These are phyloP conservation scores for Trigoniulus corallinus DNA, from an alignment of 1,140 invertebrate species.

Conservation along the genomic window DNA sequence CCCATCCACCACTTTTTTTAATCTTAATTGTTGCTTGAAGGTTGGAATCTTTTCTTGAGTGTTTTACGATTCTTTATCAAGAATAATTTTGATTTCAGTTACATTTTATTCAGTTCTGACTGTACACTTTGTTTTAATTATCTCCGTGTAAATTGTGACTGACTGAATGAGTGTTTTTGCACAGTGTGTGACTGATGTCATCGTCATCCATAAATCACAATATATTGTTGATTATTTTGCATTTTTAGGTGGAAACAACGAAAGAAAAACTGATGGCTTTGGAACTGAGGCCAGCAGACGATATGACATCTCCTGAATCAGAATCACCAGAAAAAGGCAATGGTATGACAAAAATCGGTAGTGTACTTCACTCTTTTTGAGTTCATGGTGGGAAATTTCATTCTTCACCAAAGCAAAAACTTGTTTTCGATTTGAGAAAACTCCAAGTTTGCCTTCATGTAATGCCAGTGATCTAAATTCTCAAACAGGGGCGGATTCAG, in stretches of 20 bases:
- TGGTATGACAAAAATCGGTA: too few species aligned
- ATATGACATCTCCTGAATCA: too few species aligned
- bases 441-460: too few species aligned
- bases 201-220: background rate
- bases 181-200: background rate
- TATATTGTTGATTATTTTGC: conserved; percentile 9
- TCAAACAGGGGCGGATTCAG: too few species aligned
- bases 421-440: too few species aligned
- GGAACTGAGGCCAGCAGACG: conserved; percentile 36
- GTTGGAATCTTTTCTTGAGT: conserved; percentile 1
- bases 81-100: background rate
- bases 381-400: too few species aligned
- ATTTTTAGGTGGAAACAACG: conserved; percentile 57
- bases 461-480: too few species aligned
- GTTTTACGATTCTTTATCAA: background rate
- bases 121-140: background rate
- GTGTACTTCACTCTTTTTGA: too few species aligned
- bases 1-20: conserved; percentile 25
- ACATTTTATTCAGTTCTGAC: background rate
- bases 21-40: too few species aligned
- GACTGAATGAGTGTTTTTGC: background rate
- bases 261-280: conserved; percentile 74
- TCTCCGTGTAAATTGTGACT: background rate
- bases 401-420: too few species aligned
- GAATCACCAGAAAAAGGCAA: too few species aligned